These are phyloP conservation scores for Drosophila maculinotata DNA, from an alignment of 2,888 invertebrate genomes.

Conservation along the genomic window DNA sequence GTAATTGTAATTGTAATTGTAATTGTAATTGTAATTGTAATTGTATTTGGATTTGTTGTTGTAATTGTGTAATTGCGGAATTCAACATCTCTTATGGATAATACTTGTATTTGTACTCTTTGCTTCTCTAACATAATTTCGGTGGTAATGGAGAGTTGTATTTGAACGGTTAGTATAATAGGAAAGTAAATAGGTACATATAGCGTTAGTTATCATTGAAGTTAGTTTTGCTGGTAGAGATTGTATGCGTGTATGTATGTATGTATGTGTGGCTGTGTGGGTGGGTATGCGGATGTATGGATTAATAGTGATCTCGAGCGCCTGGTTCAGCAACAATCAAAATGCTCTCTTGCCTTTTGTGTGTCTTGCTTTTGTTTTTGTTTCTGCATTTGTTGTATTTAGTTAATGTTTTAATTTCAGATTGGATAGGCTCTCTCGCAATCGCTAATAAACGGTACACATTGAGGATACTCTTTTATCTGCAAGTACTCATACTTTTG, in stretches of 20 bases:
- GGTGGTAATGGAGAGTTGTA: slow-evolving; percentile 13
- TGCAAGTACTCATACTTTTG: background rate
- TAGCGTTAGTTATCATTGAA: slow-evolving; percentile 56
- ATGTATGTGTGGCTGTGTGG: slow-evolving; percentile 13
- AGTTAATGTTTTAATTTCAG: background rate
- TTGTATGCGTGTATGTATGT: slow-evolving; percentile 19
- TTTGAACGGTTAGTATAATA: slow-evolving; percentile 56
- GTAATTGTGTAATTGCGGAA: too few species aligned
- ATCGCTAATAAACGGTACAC: slow-evolving; percentile 18
- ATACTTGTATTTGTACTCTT: slow-evolving; percentile 11
- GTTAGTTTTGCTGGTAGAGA: slow-evolving; percentile 35
- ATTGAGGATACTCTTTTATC: background rate
- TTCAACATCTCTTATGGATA: slow-evolving; percentile 17
- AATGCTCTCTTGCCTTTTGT: slow-evolving; percentile 2
- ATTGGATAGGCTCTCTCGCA: slow-evolving; percentile 19
- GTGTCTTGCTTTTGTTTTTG: slow-evolving; percentile 9
- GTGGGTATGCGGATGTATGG: slow-evolving; percentile 14
- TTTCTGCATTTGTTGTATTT: slow-evolving; percentile 10
- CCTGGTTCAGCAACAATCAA: slow-evolving; percentile 13
- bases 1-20: slow-evolving; percentile 18
- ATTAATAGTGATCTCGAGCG: slow-evolving; percentile 42
- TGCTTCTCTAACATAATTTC: slow-evolving; percentile 17
- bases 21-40: slow-evolving; percentile 26
- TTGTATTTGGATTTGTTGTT: slow-evolving; percentile 14
- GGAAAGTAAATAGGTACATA: slow-evolving; percentile 53